Conservation (phyloP, 2,113 vertebrate genomes). For the Microtus montanus region DNA sequence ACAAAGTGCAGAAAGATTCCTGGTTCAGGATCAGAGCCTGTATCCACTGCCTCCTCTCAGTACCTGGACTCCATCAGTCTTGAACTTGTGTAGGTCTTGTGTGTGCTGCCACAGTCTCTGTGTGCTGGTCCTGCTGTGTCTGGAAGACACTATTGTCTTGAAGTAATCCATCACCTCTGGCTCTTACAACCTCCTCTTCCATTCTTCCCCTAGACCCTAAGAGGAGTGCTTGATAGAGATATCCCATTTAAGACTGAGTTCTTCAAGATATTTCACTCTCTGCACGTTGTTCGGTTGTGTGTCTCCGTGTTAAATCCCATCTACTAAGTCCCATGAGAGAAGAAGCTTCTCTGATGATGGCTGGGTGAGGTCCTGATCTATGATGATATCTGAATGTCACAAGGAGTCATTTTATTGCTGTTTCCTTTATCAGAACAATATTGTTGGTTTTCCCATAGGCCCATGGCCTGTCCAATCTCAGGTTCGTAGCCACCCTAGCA, state of each 20-base stretch:
- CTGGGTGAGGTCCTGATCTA: neutral
- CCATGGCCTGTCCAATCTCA: neutral
- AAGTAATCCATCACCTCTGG: neutral
- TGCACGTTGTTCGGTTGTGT: neutral
- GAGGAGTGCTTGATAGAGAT: neutral
- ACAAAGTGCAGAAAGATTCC: too few species aligned
- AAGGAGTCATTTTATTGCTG: neutral
- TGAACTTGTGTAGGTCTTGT: neutral
- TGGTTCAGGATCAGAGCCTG: neutral
- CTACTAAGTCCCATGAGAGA: neutral
- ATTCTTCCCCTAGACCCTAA: too few species aligned
- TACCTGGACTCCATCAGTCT: neutral
- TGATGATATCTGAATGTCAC: neutral
- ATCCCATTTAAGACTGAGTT: neutral
- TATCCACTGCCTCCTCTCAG: neutral
- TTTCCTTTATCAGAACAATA: neutral
- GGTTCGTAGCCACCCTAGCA: neutral
- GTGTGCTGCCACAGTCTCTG: neutral
- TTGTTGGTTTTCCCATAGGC: neutral
- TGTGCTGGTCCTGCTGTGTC: neutral
- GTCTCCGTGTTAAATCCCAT: neutral
- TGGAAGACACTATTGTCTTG: neutral
- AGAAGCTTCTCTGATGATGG: neutral
- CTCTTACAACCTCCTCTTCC: neutral
- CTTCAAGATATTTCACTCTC: neutral